Evolutionary conservation across 2,113 vertebrate genomes (phyloP), one percentile per base, ranked within the genome.

Genomic region (Hydrolagus affinis): DNA sequence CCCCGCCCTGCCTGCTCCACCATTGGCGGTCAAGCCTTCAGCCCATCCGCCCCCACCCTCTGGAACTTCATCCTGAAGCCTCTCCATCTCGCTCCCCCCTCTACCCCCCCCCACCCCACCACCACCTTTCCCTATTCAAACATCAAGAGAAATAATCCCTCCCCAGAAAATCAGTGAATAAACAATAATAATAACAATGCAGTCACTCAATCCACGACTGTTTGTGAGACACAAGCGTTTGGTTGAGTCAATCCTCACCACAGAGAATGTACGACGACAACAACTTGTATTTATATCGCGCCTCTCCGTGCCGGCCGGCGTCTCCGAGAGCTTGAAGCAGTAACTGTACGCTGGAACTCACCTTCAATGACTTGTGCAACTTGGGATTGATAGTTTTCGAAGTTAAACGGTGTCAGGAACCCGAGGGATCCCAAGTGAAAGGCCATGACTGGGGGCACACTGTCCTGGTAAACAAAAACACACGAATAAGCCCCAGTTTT

Each of bases 381-480:
- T 88, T 95, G 93, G 73, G 93, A 91, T 89, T 94, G 93, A 86
- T 95, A 95, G 88, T 93, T 92, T 89, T 95, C 94, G 59, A 95
- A 95, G 89, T 90, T 95, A 91, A 95, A 95, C 0, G 95, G 95
- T 77, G 95, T 95, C 86, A 95, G 92, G 88, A 95, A 95, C 87
- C 94, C 95, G 89, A 95, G 92, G 60, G 95, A 95, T 86, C 95
- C 95, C 88, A 95, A 92, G 87, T 95, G 94, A 89, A 95, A 95
- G 78, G 95, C 95, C 94, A 95, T 95, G 74, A 95, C 95, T 0
- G 95, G 95, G 87, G 95, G 95, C 74, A 95, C 95, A 6, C 95
- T 95, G 85, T 92, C 94, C 95, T 95, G 88, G 68, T 74, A 87
- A 87, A 21, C 89, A 68, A 87, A 87, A 87, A 88, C 11, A 19